phyloP scores from a whole-genome alignment of 2,888 invertebrate genomes.

The Gibbula magus region DNA sequence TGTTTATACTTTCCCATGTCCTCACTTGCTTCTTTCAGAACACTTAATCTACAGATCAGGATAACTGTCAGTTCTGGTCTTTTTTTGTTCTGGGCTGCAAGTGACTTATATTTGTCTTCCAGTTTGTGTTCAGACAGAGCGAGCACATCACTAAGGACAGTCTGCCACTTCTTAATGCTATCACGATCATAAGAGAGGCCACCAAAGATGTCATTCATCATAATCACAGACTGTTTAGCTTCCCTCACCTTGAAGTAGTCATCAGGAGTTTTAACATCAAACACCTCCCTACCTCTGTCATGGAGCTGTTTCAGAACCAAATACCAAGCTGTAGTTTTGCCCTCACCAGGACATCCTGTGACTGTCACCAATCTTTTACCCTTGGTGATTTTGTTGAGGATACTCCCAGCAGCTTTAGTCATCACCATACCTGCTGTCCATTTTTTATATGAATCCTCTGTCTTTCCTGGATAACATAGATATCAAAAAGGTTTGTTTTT shows the following conservation, averaged over 20 bases:
- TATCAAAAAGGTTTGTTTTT: too few species aligned
- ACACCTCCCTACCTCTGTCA: too few species aligned
- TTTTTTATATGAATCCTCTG: not conserved
- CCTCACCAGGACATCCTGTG: not conserved
- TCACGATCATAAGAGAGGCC: not conserved
- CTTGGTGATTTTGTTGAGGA: not conserved
- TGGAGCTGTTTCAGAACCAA: too few species aligned
- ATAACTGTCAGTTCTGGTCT: not conserved
- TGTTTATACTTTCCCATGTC: not conserved
- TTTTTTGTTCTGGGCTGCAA: not conserved
- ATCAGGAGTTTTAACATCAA: too few species aligned
- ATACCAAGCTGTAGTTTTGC: not conserved
- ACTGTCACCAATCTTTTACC: not conserved
- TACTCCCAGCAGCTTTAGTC: not conserved
- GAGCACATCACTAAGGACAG: not conserved
- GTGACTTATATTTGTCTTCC: not conserved
- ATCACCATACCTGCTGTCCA: too few species aligned
- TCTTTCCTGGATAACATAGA: not conserved
- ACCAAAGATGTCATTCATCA: not conserved
- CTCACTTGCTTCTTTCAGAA: too few species aligned
- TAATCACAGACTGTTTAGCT: too few species aligned
- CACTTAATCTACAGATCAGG: not conserved
- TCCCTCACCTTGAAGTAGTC: too few species aligned
- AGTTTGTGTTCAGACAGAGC: not conserved
- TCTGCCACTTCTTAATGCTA: not conserved